Evolutionary conservation across 2,113 vertebrate species (phyloP), one percentile per base, ranked within the genome.

Genomic region (Cathartes aura): DNA sequence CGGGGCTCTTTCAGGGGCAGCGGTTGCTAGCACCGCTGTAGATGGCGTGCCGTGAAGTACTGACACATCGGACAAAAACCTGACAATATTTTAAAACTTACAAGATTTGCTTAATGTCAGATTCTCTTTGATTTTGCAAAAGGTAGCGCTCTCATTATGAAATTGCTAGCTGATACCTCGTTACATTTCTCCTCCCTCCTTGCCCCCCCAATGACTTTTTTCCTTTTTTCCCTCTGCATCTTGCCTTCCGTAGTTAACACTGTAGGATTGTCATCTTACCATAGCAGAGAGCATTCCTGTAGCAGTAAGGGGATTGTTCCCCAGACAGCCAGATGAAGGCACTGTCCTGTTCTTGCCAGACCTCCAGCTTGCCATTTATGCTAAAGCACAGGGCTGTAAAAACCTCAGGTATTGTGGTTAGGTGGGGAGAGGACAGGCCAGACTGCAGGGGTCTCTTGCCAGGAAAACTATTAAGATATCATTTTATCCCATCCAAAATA

Each of bases 11-110:
- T 6, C 2, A 27, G 36, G 27, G 11, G 13, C 58, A 11, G 48
- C 4, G 15, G 16, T 5, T 2, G 5, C 8, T n/a, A 0, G 7
- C 4, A 1, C 17, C 38, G 38, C 38, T 2, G 15, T 2, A 2
- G 6, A 1, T 3, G 15, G 8, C 3, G 30, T n/a, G 11, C 29
- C 4, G 3, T 6, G 15, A 9, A 27, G 5, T 9, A 1, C 15
- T 7, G n/a, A 2, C 11, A 2, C 45, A 0, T 0, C 7, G 20
- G 8, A 0, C 8, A 17, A 9, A 38, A 21, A 4, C 2, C 8
- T 4, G 34, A 3, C 22, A 1, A 0, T 0, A 0, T 4, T 29
- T 6, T 3, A 5, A 23, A 68, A 15, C 3, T 5, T 4, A 2
- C 4, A 2, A 26, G 6, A 8, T 19, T 2, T 30, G 15, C 53